A percentile compares a stretch with the other conserved stretches of the same genome.
Evolutionary conservation across 53 echinoderm and acorn worm genomes (phyloP).

Genomic region (Patiria pectinifera): DNA sequence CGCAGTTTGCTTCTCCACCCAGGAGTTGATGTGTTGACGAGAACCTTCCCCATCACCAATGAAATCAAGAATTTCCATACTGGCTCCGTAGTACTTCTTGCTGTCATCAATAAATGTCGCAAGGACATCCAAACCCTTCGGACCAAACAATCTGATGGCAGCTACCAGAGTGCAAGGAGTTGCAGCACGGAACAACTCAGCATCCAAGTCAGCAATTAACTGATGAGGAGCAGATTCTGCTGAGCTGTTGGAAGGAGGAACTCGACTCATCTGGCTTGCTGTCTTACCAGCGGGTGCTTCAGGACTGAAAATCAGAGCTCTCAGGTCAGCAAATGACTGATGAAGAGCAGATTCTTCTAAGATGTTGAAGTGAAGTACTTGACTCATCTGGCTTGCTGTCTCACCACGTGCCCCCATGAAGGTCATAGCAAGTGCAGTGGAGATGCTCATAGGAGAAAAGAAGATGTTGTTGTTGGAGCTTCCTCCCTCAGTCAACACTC

Average conservation of each 20-base stretch:
- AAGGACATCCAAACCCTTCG: conserved; percentile 65
- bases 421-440: conserved; percentile 93
- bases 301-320: no score
- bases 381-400: no score
- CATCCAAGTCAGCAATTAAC: no score
- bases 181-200: conserved; percentile 2
- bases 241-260: conserved; percentile 70
- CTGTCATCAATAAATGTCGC: conserved; percentile 69
- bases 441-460: conserved; percentile 89
- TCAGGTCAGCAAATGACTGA: no score
- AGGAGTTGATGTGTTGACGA: conserved; percentile 75
- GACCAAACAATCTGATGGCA: conserved; percentile 88
- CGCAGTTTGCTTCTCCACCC: conserved; percentile 86
- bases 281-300: conserved; percentile 7
- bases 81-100: conserved; percentile 31
- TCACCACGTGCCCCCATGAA: conserved; percentile 74
- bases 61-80: conserved; percentile 42
- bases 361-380: no score
- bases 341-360: no score
- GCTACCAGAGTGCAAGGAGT: conserved; percentile 70
- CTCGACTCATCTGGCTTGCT: conserved; percentile 77
- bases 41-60: conserved; percentile 39
- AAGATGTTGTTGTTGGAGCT: conserved; percentile 59
- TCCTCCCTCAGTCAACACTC: conserved; percentile 4
- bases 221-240: conserved; percentile 70